These are phyloP conservation scores for Protodeltote pygarga DNA, from an alignment of 2,888 invertebrate genomes.

Conservation along the genomic window DNA sequence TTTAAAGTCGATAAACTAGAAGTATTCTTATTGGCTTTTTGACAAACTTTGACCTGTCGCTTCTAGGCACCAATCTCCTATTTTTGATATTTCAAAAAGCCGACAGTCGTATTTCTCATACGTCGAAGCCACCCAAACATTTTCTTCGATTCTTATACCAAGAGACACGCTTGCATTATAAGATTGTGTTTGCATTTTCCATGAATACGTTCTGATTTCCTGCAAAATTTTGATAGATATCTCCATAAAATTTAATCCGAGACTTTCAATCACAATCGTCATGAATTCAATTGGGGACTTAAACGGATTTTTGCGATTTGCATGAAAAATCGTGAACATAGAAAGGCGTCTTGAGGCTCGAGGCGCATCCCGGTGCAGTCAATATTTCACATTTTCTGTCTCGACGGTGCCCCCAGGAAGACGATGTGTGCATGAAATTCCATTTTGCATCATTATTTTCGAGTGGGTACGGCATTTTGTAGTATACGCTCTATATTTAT, in stretches of 20 bases:
- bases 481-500: conserved; percentile 54
- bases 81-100: no score
- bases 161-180: neutral
- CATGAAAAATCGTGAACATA: conserved; percentile 54
- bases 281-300: conserved; percentile 56
- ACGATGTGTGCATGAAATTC: conserved; percentile 61
- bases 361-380: conserved; percentile 51
- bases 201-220: conserved; percentile 25
- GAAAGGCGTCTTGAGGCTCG: conserved; percentile 26
- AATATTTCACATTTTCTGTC: conserved; percentile 64
- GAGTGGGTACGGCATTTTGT: conserved; percentile 64
- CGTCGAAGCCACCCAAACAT: no score
- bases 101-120: no score
- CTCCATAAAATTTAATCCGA: conserved; percentile 24
- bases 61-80: no score
- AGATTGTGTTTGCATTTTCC: conserved; percentile 14
- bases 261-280: conserved; percentile 43
- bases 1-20: no score
- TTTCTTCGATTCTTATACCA: neutral
- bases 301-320: conserved; percentile 62
- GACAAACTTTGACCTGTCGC: no score
- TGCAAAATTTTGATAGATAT: conserved; percentile 19
- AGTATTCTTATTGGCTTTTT: no score
- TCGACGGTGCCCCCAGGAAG: conserved; percentile 36
- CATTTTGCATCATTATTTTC: conserved; percentile 79